Percentiles rank a stretch among this genome's conserved stretches.
These are phyloP conservation scores for Nothura maculosa DNA, from an alignment of 2,797 vertebrate genomes.

Conservation along the genomic window DNA sequence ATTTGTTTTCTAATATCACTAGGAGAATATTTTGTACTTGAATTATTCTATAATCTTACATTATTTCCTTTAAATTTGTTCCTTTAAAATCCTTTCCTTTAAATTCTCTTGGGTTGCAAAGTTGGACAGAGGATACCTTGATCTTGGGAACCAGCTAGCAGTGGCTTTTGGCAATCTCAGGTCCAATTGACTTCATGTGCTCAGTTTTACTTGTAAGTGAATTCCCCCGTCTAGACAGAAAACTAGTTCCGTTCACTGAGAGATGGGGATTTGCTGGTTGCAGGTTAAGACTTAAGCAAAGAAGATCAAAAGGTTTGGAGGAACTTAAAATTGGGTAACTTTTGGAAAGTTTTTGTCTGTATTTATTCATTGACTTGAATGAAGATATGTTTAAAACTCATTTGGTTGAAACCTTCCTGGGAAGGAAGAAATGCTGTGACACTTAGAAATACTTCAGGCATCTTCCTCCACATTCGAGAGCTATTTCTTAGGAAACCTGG, in stretches of 20 bases:
- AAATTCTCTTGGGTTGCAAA: slow-evolving; percentile 23
- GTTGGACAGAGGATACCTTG: slow-evolving; percentile 26
- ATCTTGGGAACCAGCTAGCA: slow-evolving; percentile 20
- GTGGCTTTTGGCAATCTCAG: slow-evolving; percentile 3
- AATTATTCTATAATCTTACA: slow-evolving; percentile 36
- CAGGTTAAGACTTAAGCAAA: not conserved
- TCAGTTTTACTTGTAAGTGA: not conserved
- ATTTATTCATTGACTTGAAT: not conserved
- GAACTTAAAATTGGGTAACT: not conserved
- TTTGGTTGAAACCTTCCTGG: not conserved
- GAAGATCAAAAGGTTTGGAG: not conserved
- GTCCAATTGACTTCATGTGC: not conserved
- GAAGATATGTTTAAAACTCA: not conserved
- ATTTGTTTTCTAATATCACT: slow-evolving; percentile 65
- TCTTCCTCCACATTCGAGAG: not conserved
- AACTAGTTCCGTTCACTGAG: not conserved
- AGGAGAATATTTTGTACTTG: slow-evolving; percentile 60
- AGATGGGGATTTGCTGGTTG: not conserved
- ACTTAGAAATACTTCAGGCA: not conserved
- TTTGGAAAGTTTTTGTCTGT: not conserved
- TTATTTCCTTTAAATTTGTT: slow-evolving; percentile 39
- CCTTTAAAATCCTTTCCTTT: slow-evolving; percentile 43
- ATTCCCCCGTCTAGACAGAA: not conserved
- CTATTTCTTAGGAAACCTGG: not conserved
- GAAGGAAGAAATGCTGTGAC: not conserved